Base-by-base conservation (phyloP, 2,797 vertebrate genomes). In the Prionace glauca region DNA sequence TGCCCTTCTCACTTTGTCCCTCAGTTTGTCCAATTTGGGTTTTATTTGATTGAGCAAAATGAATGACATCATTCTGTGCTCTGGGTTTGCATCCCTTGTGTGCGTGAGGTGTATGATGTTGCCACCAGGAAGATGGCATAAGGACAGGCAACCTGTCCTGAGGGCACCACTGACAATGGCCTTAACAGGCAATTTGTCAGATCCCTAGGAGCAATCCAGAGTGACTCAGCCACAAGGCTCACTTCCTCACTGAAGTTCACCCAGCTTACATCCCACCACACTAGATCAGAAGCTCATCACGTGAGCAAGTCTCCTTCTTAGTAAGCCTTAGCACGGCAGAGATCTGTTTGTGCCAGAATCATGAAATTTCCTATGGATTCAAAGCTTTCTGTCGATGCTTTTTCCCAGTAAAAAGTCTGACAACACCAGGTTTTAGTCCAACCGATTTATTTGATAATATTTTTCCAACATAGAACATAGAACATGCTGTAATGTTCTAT, bases 211-310 rank as follows among this genome's bases (percentile, higher is more conserved):
- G 65, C 9, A 69, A 90, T 18, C 60, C 56, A 90, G 29, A 16
- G 87, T 90, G 87, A 67, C n/a, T 67, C 62, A 92, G 14, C 88
- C 88, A 91, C 18, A 92, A 14, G 41, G 69, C 36, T 92, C 90
- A 92, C 62, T 92, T 92, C 90, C 90, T 92, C 65, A 11, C 22
- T 36, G 90, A 92, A 3, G 9, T 20, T 92, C n/a, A 62, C 87
- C 32, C n/a, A 22, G 60, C n/a, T 92, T 62, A 41, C 67, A 29
- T 41, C 18, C 62, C 65, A 69, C n/a, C 22, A 11, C 90, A 69
- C 36, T 20, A 69, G 65, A 36, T 92, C 65, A 69, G 65, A 92
- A 92, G 14, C n/a, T 36, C 65, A 11, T n/a, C n/a, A 41, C 14
- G n/a, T 22, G 90, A 41, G 10, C 90, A 92, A 41, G 12, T 65